Base-by-base conservation (phyloP, 2,888 invertebrate species). In the Ptychoptera contaminata region DNA sequence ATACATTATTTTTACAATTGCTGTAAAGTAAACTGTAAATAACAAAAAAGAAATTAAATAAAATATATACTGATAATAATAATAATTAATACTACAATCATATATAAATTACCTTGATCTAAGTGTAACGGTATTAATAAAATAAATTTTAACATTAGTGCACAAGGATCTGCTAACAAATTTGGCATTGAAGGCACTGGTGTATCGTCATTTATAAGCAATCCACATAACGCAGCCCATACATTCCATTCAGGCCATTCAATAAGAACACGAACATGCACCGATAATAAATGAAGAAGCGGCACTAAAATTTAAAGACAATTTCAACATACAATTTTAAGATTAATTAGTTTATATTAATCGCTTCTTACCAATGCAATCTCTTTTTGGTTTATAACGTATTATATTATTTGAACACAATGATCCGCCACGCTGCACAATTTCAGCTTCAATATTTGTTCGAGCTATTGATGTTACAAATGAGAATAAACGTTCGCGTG, bases 371-470 rank as follows among this genome's bases (percentile, higher is more conserved):
- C 81, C 79, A 56, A 85, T 81, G 58, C 85, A 85, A 55, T 85
- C 84, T 46, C 84, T 73, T 57, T 84, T 80, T 37, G 83, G 80
- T 58, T 79, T 77, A 55, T 81, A 76, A 3, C 79, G 68, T 16
- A 79, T 73, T 54, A 76, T 69, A 52, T 68, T 67, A 29, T 67
- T 62, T 1, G 69, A 60, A 51, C 71, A 71, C 10, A 90, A 68
- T n/a, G 77, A 73, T 9, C 90, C 90, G n/a, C 86, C 87, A 38
- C 88, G 74, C 64, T 90, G 87, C 48, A 90, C 81, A 39, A 94
- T 73, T 67, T 94, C 93, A 47, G 92, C 77, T 70, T 94, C 94
- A 47, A 94, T 72, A 71, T 93, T 93, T 42, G 87, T 91, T 53
- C 94, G 76, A 41, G 84, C 86, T 49, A 90, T 81, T 1, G 88